Evolutionary conservation across 2,888 invertebrate genomes (phyloP).

Genomic region (Temnothorax unifasciatus): DNA sequence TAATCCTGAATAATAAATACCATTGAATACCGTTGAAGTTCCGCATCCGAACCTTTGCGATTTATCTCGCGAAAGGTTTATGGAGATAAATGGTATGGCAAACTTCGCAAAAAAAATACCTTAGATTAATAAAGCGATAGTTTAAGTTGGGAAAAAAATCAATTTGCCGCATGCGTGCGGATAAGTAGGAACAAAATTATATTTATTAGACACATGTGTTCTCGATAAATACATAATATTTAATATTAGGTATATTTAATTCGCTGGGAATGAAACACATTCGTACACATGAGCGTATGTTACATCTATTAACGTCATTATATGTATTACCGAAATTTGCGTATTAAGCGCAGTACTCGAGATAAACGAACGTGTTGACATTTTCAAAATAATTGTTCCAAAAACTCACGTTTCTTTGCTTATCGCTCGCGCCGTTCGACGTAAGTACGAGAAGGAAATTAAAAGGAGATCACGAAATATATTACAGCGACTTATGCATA

Average conservation of each 20-base stretch:
- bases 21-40: not conserved
- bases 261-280: not conserved
- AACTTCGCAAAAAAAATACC: not conserved
- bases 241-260: not conserved
- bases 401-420: too few relatives aligned
- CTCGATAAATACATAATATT: slow-evolving; percentile 23
- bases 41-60: not conserved
- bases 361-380: too few relatives aligned
- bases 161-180: not conserved
- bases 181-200: not conserved
- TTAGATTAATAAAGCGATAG: not conserved
- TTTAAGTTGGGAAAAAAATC: not conserved
- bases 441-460: too few relatives aligned
- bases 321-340: not conserved
- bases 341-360: not conserved
- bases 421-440: too few relatives aligned
- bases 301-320: not conserved
- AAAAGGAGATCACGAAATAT: too few relatives aligned
- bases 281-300: not conserved
- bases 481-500: too few relatives aligned
- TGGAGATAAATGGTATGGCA: not conserved
- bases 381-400: too few relatives aligned
- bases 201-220: slow-evolving; percentile 17
- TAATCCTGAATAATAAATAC: not conserved
- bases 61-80: not conserved